phyloP scores from a whole-genome alignment of 2,888 invertebrate species.

The Lydus trimaculatus region DNA sequence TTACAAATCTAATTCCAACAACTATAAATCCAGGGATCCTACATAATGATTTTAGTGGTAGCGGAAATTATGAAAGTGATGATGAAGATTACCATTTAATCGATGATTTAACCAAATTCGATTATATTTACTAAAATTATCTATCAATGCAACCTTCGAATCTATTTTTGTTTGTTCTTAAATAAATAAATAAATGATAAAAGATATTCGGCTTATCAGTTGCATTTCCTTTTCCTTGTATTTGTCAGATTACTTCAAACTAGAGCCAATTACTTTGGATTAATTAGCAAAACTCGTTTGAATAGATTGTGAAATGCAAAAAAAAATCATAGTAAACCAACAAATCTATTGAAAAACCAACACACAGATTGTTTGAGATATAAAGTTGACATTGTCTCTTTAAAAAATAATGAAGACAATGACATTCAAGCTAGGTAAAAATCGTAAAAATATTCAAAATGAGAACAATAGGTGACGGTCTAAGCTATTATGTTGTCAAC shows the following conservation, averaged over 20 bases:
- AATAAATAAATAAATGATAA: background rate
- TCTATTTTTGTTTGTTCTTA: background rate
- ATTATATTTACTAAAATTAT: background rate
- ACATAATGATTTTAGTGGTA: background rate
- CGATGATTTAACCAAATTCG: background rate
- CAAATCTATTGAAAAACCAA: background rate
- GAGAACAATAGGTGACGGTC: background rate
- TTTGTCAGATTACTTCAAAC: too few relatives aligned
- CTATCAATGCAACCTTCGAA: too few relatives aligned
- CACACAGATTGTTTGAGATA: background rate
- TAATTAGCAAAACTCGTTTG: background rate
- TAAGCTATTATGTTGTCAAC: slow-evolving; percentile 9
- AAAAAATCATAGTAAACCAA: background rate
- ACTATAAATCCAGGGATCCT: background rate
- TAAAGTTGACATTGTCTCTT: background rate
- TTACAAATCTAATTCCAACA: background rate
- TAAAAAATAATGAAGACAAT: background rate
- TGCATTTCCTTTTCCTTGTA: background rate
- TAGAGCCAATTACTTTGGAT: too few relatives aligned
- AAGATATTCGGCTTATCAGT: background rate
- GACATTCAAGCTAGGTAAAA: background rate
- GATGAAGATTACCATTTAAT: background rate
- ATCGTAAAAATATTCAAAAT: background rate
- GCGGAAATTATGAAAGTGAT: background rate
- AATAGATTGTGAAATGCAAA: too few relatives aligned